These are phyloP conservation scores for Xyrichtys novacula DNA, from an alignment of 2,797 vertebrate genomes.

Conservation along the genomic window DNA sequence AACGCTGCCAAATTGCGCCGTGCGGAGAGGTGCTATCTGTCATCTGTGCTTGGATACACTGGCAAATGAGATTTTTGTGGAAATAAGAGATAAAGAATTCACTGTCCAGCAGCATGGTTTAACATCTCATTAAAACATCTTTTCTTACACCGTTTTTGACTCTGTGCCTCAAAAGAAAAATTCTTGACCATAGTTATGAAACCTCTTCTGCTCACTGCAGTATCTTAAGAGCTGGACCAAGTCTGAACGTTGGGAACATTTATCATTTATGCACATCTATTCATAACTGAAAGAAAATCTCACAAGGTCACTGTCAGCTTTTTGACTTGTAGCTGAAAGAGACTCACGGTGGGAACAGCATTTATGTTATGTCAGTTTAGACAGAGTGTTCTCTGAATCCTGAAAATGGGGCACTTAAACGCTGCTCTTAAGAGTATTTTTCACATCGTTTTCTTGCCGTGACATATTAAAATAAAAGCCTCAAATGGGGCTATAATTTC, in stretches of 20 bases:
- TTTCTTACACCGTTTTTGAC: no score
- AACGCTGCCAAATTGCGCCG: no score
- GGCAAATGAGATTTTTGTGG: no score
- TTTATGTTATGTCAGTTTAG: background rate
- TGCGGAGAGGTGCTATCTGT: no score
- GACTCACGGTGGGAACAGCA: background rate
- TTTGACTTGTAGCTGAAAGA: background rate
- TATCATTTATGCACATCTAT: conserved; percentile 41
- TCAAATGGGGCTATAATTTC: background rate
- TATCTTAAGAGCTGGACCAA: background rate
- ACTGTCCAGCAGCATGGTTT: no score
- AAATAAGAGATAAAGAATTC: no score
- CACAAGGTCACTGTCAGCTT: background rate
- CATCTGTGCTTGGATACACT: no score
- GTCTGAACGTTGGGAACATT: conserved; percentile 23
- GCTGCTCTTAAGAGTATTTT: background rate
- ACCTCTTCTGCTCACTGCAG: no score
- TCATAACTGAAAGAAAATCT: conserved; percentile 32
- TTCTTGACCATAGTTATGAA: no score
- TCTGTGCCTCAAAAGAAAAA: no score
- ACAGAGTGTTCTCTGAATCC: background rate
- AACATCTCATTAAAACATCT: no score
- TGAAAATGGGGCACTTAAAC: conserved; percentile 1
- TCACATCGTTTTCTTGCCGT: background rate
- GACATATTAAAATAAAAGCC: background rate